Base-by-base conservation (phyloP, 2,797 vertebrate species). In the Neosilurus mollespiculum region DNA sequence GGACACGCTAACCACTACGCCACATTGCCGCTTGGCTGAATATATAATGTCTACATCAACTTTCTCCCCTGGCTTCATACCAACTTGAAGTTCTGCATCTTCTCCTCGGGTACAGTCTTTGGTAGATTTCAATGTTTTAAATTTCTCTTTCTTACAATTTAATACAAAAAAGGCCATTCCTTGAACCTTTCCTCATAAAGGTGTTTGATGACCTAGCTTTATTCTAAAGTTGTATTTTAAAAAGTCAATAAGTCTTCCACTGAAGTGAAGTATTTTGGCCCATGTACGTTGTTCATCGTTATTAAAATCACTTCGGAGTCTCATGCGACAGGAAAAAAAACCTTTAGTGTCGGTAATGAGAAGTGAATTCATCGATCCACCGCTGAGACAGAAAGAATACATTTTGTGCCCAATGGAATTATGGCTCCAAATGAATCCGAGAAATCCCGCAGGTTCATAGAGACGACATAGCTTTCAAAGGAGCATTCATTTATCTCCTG, bases 361-460 rank as follows among this genome's bases (percentile, higher is more conserved):
- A 73, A 30, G 24, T 73, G 49, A 73, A 73, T 73, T 54, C 71
- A 73, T 73, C 51, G 26, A 73, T 73, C 71, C 15, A 30, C n/a
- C 1, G 1, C 51, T 9, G 49, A 73, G 71, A 73, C 24, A 54
- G 71, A 54, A 73, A 54, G 24, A 30, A 73, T 54, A 71, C 51
- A 26, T 73, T 73, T 73, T 20, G 14, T 54, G 15, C 71, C 54
- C 51, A 73, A 54, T 1, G 8, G 53, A 72, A 72, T 72, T 53
- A 72, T 26, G 20, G 66, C 11, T 22, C 43, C 4, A 43, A 22
- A 16, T 15, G 30, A 43, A 24, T 14, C 22, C 8, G 6, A 24
- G 16, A 73, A 73, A 54, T 26, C 24, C 51, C 26, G 8, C n/a
- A 54, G 51, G n/a, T 26, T 72, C n/a, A 26, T 18, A 54, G 8